Evolutionary conservation across 2,888 invertebrate genomes (phyloP), one percentile per base, ranked within the genome.

Genomic region (Pristionchus japonicus): DNA sequence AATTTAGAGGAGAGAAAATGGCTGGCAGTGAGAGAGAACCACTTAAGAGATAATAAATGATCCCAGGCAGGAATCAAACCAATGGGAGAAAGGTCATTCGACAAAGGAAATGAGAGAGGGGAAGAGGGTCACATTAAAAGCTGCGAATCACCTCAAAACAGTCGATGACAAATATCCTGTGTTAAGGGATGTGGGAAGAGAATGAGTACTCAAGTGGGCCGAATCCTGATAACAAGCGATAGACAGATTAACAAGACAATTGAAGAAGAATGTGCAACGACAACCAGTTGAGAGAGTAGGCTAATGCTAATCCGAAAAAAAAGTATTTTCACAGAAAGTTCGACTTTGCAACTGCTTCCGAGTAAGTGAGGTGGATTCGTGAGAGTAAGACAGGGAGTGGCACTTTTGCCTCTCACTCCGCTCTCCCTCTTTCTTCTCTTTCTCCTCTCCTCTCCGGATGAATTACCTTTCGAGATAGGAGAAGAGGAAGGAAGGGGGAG

Each of bases 401-500:
- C 77, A 77, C 77, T 77, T 83, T 61, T 52, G 57, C 61, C 83
- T 83, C 83, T 77, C 77, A n/a, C 43, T 85, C 85, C 31, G n/a
- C 67, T 52, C 43, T 47, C 47, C 52, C 61, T 57, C 84, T 84
- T 61, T 84, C 61, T 84, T 31, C 40, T 40, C 47, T 31, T 40
- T n/a, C 31, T 57, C 47, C 84, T 34, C 67, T 47, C 31, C 52
- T 64, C 61, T 43, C 61, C 61, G 52, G 61, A 85, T 47, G 67
- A 85, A 85, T 43, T 49, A 85, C 64, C 40, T 49, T 43, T 49
- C 85, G 67, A 85, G 85, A 85, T 64, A 61, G 64, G 47, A 85
- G 77, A 77, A 74, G 70, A 9, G 11, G 77, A 34, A 70, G 77
- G 77, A 47, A 77, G 43, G 77, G 77, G 77, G 77, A 47, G 77